Evolutionary conservation across 2,888 invertebrate genomes (phyloP).

Genomic region (Cynaeus angustus): DNA sequence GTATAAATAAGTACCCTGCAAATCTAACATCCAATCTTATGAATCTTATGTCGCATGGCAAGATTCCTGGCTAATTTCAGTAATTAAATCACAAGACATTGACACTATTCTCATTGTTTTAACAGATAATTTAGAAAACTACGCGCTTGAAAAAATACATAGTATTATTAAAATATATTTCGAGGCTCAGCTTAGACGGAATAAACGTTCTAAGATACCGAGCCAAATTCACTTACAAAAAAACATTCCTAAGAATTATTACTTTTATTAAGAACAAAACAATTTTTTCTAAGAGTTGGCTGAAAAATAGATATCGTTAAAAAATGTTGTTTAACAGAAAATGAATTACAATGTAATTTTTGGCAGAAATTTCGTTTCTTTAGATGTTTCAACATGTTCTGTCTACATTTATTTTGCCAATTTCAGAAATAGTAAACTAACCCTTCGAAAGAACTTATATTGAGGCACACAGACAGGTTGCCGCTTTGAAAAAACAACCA

Average conservation of each 20-base stretch:
- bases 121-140: neutral
- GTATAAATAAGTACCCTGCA: no score
- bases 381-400: neutral
- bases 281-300: slow-evolving; percentile 1
- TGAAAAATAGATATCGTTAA: slow-evolving; percentile 5
- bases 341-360: slow-evolving; percentile 7
- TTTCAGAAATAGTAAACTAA: slow-evolving; percentile 3
- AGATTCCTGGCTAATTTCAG: no score
- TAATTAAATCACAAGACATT: no score
- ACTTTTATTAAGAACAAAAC: slow-evolving; percentile 15
- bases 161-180: slow-evolving; percentile 9
- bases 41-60: no score
- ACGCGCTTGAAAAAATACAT: neutral
- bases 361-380: slow-evolving; percentile 3
- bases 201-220: slow-evolving; percentile 18
- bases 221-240: slow-evolving; percentile 22
- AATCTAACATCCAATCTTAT: no score
- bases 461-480: neutral
- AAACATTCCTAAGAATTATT: slow-evolving; percentile 20
- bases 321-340: slow-evolving; percentile 10
- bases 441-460: neutral
- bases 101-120: no score
- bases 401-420: no score
- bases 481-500: neutral
- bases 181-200: slow-evolving; percentile 3